Conservation (phyloP, 2,888 invertebrate species). For the Gordius sp. region DNA sequence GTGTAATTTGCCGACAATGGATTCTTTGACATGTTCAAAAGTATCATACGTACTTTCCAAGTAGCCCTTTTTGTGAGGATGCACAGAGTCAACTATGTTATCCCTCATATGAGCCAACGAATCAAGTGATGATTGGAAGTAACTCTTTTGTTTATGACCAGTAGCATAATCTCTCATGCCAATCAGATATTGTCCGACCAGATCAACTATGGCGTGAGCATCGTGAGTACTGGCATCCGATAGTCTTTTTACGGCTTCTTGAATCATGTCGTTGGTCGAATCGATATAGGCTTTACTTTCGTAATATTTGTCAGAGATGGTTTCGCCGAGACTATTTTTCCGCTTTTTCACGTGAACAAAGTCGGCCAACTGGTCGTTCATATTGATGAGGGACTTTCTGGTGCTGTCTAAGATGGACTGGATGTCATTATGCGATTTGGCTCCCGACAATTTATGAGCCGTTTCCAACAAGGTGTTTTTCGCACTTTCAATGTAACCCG, state of each 20-base stretch:
- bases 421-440: background rate
- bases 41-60: background rate
- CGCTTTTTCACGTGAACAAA: background rate
- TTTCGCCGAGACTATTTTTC: no score
- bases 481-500: background rate
- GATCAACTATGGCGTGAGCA: background rate
- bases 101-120: background rate
- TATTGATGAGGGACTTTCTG: background rate
- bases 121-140: background rate
- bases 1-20: background rate
- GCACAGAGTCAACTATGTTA: background rate
- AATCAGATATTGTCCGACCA: background rate
- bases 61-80: background rate
- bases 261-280: background rate
- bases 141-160: background rate
- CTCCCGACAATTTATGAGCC: background rate
- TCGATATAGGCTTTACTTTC: conserved; percentile 4
- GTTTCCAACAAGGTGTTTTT: background rate
- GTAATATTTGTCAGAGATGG: no score
- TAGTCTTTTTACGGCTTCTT: conserved; percentile 1
- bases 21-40: background rate
- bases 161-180: background rate
- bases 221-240: background rate
- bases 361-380: background rate
- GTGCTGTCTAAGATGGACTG: background rate